Conservation (phyloP, 2,888 invertebrate species). For the Pristionchus exspectatus region DNA sequence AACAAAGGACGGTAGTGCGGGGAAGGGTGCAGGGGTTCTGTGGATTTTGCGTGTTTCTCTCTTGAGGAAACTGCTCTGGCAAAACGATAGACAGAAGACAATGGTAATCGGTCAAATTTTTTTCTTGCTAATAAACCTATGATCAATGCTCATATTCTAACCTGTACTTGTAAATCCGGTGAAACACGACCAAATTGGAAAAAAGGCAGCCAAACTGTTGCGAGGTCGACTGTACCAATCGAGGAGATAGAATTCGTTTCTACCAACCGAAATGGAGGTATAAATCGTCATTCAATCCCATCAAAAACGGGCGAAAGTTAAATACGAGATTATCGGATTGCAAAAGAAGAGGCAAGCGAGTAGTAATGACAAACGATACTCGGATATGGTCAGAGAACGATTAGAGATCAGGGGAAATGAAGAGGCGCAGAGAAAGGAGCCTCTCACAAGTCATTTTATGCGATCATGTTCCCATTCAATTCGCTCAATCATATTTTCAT, state of each 20-base stretch:
- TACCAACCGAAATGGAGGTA: not conserved
- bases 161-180: not conserved
- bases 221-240: not conserved
- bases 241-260: not conserved
- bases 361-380: not conserved
- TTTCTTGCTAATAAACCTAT: too few species aligned
- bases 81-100: too few species aligned
- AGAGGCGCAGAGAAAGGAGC: not conserved
- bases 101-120: too few species aligned
- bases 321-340: conserved; percentile 17
- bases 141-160: too few species aligned
- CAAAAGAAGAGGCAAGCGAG: too few species aligned
- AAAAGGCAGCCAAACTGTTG: not conserved
- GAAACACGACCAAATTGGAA: not conserved
- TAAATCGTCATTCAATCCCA: not conserved
- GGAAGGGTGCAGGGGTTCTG: not conserved
- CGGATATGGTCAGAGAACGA: not conserved
- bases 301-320: conserved; percentile 47
- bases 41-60: too few species aligned
- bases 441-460: not conserved
- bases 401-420: not conserved
- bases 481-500: conserved; percentile 11
- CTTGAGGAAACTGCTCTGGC: too few species aligned
- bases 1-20: not conserved
- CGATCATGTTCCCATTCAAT: conserved; percentile 5